Conservation (phyloP, 2,888 invertebrate species). For the Gandaritis pyraliata region DNA sequence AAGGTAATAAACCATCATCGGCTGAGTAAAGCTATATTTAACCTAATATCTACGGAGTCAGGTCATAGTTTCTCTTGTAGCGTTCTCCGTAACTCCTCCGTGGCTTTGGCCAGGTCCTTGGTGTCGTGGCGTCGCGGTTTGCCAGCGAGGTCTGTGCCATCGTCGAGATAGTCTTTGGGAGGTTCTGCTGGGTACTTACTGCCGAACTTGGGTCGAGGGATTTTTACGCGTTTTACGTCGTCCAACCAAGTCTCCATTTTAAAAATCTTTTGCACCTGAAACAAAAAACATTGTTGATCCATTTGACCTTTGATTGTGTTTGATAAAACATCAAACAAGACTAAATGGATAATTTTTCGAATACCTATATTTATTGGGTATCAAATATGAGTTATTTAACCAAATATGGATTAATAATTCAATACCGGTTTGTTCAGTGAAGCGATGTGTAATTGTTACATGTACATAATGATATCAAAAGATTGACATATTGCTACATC, state of each 20-base stretch:
- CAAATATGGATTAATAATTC: slow-evolving; percentile 2
- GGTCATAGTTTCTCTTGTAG: slow-evolving; percentile 91
- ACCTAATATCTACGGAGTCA: slow-evolving; percentile 43
- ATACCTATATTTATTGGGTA: no score
- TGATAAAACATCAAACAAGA: neutral
- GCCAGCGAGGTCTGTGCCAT: slow-evolving; percentile 82
- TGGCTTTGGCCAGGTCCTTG: slow-evolving; percentile 87
- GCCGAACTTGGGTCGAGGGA: slow-evolving; percentile 93
- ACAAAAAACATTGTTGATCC: slow-evolving; percentile 7
- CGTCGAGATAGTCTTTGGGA: slow-evolving; percentile 91
- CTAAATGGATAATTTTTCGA: no score
- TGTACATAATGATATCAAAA: slow-evolving; percentile 29
- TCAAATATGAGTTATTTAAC: no score
- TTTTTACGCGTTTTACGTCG: slow-evolving; percentile 92
- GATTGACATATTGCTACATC: slow-evolving; percentile 27
- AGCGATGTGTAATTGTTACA: slow-evolving; percentile 34
- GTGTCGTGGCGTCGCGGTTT: slow-evolving; percentile 77
- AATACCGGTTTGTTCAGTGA: slow-evolving; percentile 23
- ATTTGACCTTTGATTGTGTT: neutral
- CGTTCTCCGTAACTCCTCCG: slow-evolving; percentile 90
- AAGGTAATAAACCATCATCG: slow-evolving; percentile 39
- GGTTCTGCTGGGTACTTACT: slow-evolving; percentile 88
- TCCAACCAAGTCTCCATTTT: slow-evolving; percentile 93
- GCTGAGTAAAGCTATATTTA: slow-evolving; percentile 52
- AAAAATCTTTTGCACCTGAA: slow-evolving; percentile 10